Evolutionary conservation across 2,888 invertebrate species (phyloP).

Genomic region (Clunio marinus): DNA sequence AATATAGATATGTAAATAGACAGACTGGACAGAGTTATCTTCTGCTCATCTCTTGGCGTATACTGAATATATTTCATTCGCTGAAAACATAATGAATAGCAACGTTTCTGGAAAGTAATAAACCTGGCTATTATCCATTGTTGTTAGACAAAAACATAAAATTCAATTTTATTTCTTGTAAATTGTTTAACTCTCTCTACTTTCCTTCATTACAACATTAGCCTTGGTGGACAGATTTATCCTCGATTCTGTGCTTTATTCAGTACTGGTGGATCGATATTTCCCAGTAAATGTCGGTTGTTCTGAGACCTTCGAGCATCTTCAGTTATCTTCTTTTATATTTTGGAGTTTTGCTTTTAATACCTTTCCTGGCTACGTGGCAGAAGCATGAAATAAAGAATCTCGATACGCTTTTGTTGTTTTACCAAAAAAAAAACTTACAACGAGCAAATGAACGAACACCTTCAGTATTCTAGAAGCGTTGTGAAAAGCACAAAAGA

Average conservation of each 20-base stretch:
- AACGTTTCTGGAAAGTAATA: no score
- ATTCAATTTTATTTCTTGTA: no score
- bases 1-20: no score
- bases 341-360: not conserved
- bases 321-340: not conserved
- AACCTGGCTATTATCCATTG: no score
- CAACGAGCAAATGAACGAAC: not conserved
- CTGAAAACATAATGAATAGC: no score
- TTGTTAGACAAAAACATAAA: no score
- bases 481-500: no score
- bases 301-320: not conserved
- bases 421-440: not conserved
- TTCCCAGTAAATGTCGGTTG: not conserved
- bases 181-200: no score
- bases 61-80: no score
- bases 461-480: constrained; percentile 5
- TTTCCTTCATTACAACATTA: constrained; percentile 21
- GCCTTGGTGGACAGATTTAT: constrained; percentile 31
- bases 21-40: no score
- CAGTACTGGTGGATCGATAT: constrained; percentile 1
- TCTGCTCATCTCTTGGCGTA: no score
- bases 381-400: constrained; percentile 4
- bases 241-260: constrained; percentile 6
- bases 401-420: constrained; percentile 31
- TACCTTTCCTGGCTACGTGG: constrained; percentile 31